Base-by-base conservation (phyloP, 2,888 invertebrate species). In the Dusona sp. region DNA sequence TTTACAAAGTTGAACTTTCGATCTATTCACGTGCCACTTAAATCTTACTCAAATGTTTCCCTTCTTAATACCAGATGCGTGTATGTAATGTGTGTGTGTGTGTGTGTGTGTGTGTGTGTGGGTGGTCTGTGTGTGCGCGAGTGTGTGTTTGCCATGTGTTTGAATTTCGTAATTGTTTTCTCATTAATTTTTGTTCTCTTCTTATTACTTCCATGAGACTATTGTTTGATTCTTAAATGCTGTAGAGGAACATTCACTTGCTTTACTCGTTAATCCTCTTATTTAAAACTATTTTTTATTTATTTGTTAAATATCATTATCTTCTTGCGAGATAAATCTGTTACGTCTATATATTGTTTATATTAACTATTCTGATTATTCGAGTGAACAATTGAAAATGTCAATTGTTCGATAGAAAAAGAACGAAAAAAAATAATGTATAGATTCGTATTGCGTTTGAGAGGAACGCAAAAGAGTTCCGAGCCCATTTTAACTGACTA, bases 201-300 rank as follows among this genome's bases (percentile, higher is more conserved):
- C n/a, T 70, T 64, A 82, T 88, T 89, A 83, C 86, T 88, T 91
- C 88, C 90, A 91, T 89, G 90, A 92, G 89, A 90, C 90, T 92
- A 90, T 92, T 90, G 89, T 93, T 93, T 92, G 93, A 94, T 94
- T 93, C 91, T 93, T 93, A 93, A 93, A 93, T 93, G 93, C 93
- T 93, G 93, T 92, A 93, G 92, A 94, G 94, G 93, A 94, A 94
- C 94, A 93, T 94, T 92, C 91, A 91, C 91, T 93, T 91, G 89
- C 88, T 92, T 92, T 90, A 88, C 87, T 90, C 88, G 78, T 88
- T 79, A 88, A 88, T 88, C 84, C 81, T 89, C 87, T 82, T 77
- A 25, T 82, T 87, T 85, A 90, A 86, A 67, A 42, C 65, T 88
- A 87, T 87, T 89, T 90, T 42, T 88, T 89, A 88, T 89, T 90